These are phyloP conservation scores for Odontocolon sp. DNA, from an alignment of 2,888 invertebrate genomes.

Conservation along the genomic window DNA sequence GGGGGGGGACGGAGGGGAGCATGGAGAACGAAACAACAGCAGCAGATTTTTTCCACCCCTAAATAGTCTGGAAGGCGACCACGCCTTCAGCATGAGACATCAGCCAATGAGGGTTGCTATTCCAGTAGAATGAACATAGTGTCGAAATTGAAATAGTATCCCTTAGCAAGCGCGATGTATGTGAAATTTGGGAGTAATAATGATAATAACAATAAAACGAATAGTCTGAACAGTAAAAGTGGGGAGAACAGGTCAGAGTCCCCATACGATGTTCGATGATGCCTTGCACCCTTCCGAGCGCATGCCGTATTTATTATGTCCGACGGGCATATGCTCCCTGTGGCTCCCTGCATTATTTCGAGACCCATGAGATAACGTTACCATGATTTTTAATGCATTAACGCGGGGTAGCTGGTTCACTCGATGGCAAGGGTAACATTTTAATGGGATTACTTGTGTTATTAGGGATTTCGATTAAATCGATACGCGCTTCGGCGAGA, in stretches of 20 bases:
- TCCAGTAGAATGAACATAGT: slow-evolving; percentile 33
- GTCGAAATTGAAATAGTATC: slow-evolving; percentile 56
- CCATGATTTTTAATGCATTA: slow-evolving; percentile 76
- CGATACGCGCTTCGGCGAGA: not conserved
- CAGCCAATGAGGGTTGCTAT: slow-evolving; percentile 56
- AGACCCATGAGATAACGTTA: slow-evolving; percentile 73
- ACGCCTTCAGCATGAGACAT: slow-evolving; percentile 39
- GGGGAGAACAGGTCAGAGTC: slow-evolving; percentile 17
- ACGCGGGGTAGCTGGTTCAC: slow-evolving; percentile 27
- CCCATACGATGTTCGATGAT: slow-evolving; percentile 18
- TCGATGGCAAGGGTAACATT: slow-evolving; percentile 22
- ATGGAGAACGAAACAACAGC: slow-evolving; percentile 14
- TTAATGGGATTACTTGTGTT: slow-evolving; percentile 60
- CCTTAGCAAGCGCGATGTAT: slow-evolving; percentile 34
- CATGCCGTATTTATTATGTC: slow-evolving; percentile 62
- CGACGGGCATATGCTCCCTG: slow-evolving; percentile 62
- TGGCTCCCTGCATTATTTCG: slow-evolving; percentile 59
- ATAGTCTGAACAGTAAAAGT: not conserved
- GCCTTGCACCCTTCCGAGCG: slow-evolving; percentile 8
- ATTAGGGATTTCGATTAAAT: slow-evolving; percentile 47
- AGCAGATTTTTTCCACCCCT: slow-evolving; percentile 47
- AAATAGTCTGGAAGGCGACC: slow-evolving; percentile 34
- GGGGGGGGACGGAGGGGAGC: not conserved
- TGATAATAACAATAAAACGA: slow-evolving; percentile 16
- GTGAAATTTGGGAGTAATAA: slow-evolving; percentile 39